These are phyloP conservation scores for Pogonocichla stellata DNA, from an alignment of 2,113 vertebrate genomes.

Conservation along the genomic window DNA sequence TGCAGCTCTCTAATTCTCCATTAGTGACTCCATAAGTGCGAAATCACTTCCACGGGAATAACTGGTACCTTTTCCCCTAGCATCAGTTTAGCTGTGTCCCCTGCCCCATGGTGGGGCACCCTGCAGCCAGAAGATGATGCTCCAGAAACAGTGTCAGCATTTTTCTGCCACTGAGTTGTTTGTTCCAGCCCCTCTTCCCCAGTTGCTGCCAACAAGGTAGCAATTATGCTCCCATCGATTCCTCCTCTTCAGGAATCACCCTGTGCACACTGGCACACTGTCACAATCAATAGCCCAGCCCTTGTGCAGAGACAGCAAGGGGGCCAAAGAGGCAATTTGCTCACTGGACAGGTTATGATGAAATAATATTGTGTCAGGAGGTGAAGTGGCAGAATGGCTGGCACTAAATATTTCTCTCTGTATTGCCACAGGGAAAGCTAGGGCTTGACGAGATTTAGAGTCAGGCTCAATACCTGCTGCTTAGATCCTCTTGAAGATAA, in stretches of 20 bases:
- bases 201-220: background rate
- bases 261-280: background rate
- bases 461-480: background rate
- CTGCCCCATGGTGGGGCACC: background rate
- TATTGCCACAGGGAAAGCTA: background rate
- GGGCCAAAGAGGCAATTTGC: constrained; percentile 29
- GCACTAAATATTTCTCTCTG: constrained; percentile 17
- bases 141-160: background rate
- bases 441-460: constrained; percentile 37
- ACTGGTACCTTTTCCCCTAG: accelerated
- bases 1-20: background rate
- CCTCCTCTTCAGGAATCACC: constrained; percentile 25
- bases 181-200: background rate
- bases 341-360: constrained; percentile 37
- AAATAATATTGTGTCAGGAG: constrained; percentile 59
- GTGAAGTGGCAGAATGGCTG: constrained; percentile 8
- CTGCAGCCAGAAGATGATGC: background rate
- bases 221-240: constrained; percentile 37
- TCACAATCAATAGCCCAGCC: constrained; percentile 42
- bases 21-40: accelerated
- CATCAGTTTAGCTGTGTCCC: background rate
- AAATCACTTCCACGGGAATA: background rate
- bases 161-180: background rate
- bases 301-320: background rate
- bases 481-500: constrained; percentile 38